These are phyloP conservation scores for Drosophila demipolita DNA, from an alignment of 2,888 invertebrate genomes.

Conservation along the genomic window DNA sequence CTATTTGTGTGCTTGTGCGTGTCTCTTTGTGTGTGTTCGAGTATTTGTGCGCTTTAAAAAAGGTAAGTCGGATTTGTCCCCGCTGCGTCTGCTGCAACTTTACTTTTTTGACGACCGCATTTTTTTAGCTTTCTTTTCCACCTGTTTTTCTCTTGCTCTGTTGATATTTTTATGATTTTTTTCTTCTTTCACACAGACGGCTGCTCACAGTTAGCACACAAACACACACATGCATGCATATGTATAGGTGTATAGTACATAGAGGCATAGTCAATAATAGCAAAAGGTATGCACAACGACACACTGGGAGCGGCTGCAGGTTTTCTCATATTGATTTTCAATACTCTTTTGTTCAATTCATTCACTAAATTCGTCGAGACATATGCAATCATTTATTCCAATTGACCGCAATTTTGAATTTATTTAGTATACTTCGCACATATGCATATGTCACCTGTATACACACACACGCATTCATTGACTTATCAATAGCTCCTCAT, in stretches of 20 bases:
- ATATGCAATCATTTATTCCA: constrained; percentile 47
- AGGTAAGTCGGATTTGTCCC: constrained; percentile 77
- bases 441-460: constrained; percentile 25
- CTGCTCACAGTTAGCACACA: constrained; percentile 30
- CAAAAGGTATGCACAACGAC: constrained; percentile 51
- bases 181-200: constrained; percentile 49
- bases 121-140: constrained; percentile 81
- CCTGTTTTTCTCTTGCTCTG: constrained; percentile 74
- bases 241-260: constrained; percentile 23
- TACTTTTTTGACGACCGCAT: constrained; percentile 79
- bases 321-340: constrained; percentile 79
- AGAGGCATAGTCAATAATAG: constrained; percentile 44
- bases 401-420: constrained; percentile 63
- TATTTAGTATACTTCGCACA: constrained; percentile 14
- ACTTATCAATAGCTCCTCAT: constrained; percentile 40
- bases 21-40: constrained; percentile 27
- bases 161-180: constrained; percentile 77
- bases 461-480: constrained; percentile 19
- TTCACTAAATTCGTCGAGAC: constrained; percentile 72
- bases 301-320: constrained; percentile 78
- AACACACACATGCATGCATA: constrained; percentile 18
- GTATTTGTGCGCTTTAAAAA: constrained; percentile 60
- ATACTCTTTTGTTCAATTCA: constrained; percentile 74
- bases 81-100: constrained; percentile 74
- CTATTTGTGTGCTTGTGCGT: constrained; percentile 19